Evolutionary conservation across 1,140 invertebrate species (phyloP), one percentile per base, ranked within the genome.

Genomic region (Drosophila parabipectinata): DNA sequence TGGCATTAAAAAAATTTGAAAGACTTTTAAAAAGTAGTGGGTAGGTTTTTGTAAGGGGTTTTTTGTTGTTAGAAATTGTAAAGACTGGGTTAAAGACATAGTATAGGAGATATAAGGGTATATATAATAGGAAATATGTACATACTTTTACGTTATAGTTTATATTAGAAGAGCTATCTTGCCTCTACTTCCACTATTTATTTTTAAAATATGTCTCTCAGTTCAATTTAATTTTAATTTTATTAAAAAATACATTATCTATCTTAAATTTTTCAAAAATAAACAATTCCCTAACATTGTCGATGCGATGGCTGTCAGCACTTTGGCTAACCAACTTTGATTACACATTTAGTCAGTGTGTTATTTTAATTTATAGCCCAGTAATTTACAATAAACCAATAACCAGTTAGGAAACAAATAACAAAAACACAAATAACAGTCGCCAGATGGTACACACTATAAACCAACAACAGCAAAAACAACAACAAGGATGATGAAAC

Each of bases 381-480:
- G 83, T 64, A 85, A 85, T 85, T 84, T 73, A 72, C 77, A 84
- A 80, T 85, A 84, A 85, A 84, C 76, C 80, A 84, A 74, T 56
- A 72, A 73, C 51, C 71, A 47, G 58, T 32, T 34, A 21, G 52
- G 34, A 10, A 9, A 64, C 61, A 47, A 74, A 73, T 57, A 56
- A 30, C 53, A 60, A 64, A 51, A 71, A 50, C 55, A 79, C 56
- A 63, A 67, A 59, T 30, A 73, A 47, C 39, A 59, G 28, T 50
- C 45, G 76, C 69, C 79, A 83, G 45, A 45, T 62, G 28, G 10
- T 67, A 37, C 10, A 37, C 3, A 37, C 10, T 4, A 0, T n/a
- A 37, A 4, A 37, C 3, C 10, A 37, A 37, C 34, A n/a, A 32
- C 30, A 28, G 1, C 26, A 26, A 26, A 4, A 26, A 5, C 26